Evolutionary conservation across 2,797 vertebrate genomes (phyloP).

Genomic region (Babyrousa celebensis): DNA sequence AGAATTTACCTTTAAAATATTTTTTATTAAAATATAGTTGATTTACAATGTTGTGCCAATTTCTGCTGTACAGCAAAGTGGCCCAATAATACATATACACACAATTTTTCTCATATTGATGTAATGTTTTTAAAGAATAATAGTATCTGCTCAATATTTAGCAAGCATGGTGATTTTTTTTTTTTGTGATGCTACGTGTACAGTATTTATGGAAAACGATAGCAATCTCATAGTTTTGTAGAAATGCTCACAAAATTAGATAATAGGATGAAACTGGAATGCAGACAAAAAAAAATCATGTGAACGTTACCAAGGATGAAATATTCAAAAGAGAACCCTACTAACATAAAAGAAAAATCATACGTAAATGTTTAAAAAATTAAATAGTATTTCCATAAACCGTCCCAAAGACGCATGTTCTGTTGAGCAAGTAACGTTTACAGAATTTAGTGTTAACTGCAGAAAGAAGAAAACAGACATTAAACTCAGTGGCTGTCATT

Average conservation of each 20-base stretch:
- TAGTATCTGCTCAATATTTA: not conserved
- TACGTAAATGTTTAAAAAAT: not conserved
- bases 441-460: not conserved
- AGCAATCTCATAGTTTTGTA: not conserved
- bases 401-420: not conserved
- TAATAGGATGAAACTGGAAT: not conserved
- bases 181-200: not conserved
- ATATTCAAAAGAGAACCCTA: not conserved
- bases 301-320: not conserved
- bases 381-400: not conserved
- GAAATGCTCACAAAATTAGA: conserved; percentile 44
- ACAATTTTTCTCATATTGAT: too few species aligned
- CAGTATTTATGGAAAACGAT: not conserved
- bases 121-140: not conserved
- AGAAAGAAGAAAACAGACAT: not conserved
- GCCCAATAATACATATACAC: too few species aligned
- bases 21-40: too few species aligned
- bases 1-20: too few species aligned
- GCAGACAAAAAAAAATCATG: not conserved
- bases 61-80: too few species aligned
- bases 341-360: not conserved
- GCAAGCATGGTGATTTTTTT: not conserved
- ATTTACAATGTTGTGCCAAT: too few species aligned
- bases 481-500: not conserved
- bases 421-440: not conserved